A percentile compares a stretch with the other conserved stretches of the same genome.
phyloP scores from a whole-genome alignment of 2,888 invertebrate genomes.

The Icerya purchasi region DNA sequence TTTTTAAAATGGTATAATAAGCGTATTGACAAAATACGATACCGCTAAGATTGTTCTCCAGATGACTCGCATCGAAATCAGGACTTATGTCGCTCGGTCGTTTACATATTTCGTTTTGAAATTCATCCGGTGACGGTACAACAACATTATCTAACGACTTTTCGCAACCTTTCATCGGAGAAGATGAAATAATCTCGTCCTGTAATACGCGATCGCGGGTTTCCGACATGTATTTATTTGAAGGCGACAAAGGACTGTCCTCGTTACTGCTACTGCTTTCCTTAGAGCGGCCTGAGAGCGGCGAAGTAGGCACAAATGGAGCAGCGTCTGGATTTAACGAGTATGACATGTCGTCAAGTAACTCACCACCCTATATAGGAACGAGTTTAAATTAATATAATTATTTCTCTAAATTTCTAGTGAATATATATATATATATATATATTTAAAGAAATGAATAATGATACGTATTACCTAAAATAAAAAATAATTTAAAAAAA shows the following conservation, averaged over 20 bases:
- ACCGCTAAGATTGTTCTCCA: neutral
- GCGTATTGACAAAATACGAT: too few relatives aligned
- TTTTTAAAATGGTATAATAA: too few relatives aligned
- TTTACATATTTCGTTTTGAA: constrained; percentile 37
- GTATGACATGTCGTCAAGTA: constrained; percentile 42
- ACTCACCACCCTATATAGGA: neutral
- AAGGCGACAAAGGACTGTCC: neutral
- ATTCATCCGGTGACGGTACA: constrained; percentile 37
- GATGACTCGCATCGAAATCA: neutral
- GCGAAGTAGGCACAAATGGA: constrained; percentile 54
- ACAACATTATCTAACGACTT: constrained; percentile 37
- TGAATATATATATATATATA: neutral
- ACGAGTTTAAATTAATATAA: too few relatives aligned
- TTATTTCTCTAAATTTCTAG: neutral
- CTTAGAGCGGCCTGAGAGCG: constrained; percentile 25
- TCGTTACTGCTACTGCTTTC: neutral
- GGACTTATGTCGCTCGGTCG: constrained; percentile 34
- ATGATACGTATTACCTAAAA: too few relatives aligned
- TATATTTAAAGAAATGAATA: neutral
- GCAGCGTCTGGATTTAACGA: constrained; percentile 66
- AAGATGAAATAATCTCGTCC: constrained; percentile 36
- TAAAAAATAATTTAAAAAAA: neutral
- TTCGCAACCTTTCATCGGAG: constrained; percentile 40
- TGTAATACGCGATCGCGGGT: constrained; percentile 18
- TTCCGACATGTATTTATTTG: neutral